These are phyloP conservation scores for Pantelozetes paolii DNA, from an alignment of 2,888 invertebrate species.

Conservation along the genomic window DNA sequence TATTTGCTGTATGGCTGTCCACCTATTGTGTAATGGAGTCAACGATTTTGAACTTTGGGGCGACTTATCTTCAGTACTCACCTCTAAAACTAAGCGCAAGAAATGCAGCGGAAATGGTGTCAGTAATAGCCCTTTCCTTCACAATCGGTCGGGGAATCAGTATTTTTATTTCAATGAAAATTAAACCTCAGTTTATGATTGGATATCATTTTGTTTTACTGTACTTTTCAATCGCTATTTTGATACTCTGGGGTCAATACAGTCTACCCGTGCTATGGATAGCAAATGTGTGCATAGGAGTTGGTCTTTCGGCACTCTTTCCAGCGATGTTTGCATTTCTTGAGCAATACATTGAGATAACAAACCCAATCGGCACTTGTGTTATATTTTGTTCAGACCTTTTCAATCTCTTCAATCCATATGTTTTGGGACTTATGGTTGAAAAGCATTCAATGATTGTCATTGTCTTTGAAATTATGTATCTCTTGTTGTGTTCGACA, in stretches of 20 bases:
- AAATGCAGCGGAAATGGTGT: not conserved
- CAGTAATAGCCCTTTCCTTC: not conserved
- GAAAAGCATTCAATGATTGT: conserved; percentile 10
- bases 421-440: conserved; percentile 7
- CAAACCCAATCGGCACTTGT: conserved; percentile 24
- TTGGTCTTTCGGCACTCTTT: conserved; percentile 30
- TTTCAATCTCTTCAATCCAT: conserved; percentile 18
- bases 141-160: conserved; percentile 16
- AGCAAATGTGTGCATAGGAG: not conserved
- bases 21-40: not conserved
- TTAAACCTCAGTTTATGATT: conserved; percentile 20
- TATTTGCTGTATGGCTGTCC: not conserved
- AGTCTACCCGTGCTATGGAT: not conserved
- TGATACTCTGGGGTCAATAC: not conserved
- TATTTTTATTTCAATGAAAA: conserved; percentile 1
- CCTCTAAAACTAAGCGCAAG: not conserved
- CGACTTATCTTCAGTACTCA: conserved; percentile 27
- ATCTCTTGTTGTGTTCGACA: not conserved
- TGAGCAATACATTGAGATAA: conserved; percentile 22
- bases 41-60: not conserved
- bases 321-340: conserved; percentile 35
- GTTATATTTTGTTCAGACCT: conserved; percentile 5
- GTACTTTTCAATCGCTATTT: not conserved
- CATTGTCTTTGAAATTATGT: not conserved
- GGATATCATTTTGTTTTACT: conserved; percentile 10